Evolutionary conservation across 2,797 vertebrate species (phyloP), one percentile per base, ranked within the genome.

Genomic region (Scomberomorus guttatus): DNA sequence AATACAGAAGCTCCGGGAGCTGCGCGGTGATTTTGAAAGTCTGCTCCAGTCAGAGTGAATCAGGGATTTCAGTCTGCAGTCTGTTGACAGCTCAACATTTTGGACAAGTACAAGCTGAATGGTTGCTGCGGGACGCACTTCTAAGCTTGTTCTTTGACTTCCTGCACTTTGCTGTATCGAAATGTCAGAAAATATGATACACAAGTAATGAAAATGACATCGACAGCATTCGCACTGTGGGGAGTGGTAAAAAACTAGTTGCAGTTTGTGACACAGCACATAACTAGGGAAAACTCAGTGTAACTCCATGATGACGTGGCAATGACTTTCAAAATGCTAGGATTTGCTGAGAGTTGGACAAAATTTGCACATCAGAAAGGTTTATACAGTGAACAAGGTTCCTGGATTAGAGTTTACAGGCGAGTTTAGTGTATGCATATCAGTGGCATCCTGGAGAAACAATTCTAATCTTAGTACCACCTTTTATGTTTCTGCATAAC

Each of bases 41-140:
- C 91, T 92, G 91, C 79, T 89, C 7, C 77, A 77, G 90, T 91
- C 92, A 89, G 39, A 88, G 66, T 25, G 72, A 91, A 91, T 92
- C 86, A 87, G 80, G 68, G 66, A 46, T 69, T 68, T 68, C 50
- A 66, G 63, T 79, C 52, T 50, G 44, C 29, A 13, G 65, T 34
- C 65, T 58, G 79, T 24, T 83, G 90, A 90, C 88, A 87, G 85
- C 78, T 87, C 51, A 22, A 68, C 72, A 55, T 61, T 70, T 62
- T 22, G 55, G 78, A 85, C 74, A 50, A 82, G 79, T 39, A 25
- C 46, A 65, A 72, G 71, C 72, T 66, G 55, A 86, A 64, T 6
- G 15, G 44, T 17, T 72, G 79, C 79, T 8, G 34, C n/a, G 42
- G 77, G 80, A 83, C 3, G 15, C 25, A 20, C 55, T 74, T 14